Evolutionary conservation across 1,140 invertebrate genomes (phyloP), one percentile per base, ranked within the genome.

Genomic region (Drosophila melanica): DNA sequence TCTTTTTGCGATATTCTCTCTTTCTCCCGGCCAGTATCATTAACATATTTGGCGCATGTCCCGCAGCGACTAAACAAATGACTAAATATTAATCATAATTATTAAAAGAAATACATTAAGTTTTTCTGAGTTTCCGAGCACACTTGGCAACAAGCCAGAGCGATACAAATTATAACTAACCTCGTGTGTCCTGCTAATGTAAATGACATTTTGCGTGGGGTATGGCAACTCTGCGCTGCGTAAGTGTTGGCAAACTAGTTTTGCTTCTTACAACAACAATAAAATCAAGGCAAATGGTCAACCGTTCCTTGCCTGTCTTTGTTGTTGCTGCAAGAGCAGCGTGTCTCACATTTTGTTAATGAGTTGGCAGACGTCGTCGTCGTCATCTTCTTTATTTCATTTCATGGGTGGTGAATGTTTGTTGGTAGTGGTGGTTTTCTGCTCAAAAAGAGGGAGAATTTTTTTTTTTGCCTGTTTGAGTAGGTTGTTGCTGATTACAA

Each of bases 381-480:
- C 59, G 63, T 50, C 64, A 57, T 35, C 65, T 59, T 73, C 70
- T 80, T 85, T 69, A 77, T 53, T 86, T 87, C 77, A 77, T 53
- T 86, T 87, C 70, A 71, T 81, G 78, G 81, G 79, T 81, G 81
- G 78, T 77, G 59, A 58, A 62, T 75, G 71, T 65, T 44, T 75
- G 71, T 65, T 48, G 42, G 20, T 62, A 64, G 81, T 86, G 73
- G 80, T 69, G 66, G 66, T 48, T 74, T 69, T 45, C 59, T 70
- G 55, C 47, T 77, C 20, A 23, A 23, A 23, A 23, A 23, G 20
- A 23, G 20, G 20, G 20, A 23, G 20, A 2, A 23, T 23, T 23
- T 23, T 16, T 60, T 27, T n/a, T 37, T 30, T 18, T 53, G 41
- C 4, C 41, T 41, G 42, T 27, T 55, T 55, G 79, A 53, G 81